phyloP scores from a whole-genome alignment of 2,888 invertebrate genomes.

The Notodonta dromedarius region DNA sequence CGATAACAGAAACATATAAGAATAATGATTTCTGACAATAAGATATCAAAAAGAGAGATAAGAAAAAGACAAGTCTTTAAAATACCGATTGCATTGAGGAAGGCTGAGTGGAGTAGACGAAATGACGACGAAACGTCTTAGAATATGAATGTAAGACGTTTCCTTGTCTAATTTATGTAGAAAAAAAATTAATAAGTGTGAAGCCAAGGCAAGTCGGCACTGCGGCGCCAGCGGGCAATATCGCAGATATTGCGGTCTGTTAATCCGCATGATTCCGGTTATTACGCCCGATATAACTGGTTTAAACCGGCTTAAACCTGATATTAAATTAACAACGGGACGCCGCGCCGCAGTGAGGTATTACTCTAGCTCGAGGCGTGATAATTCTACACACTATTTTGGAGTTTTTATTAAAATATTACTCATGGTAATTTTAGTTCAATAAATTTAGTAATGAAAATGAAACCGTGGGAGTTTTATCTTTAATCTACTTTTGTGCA shows the following conservation, averaged over 20 bases:
- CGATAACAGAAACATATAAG: too few species aligned
- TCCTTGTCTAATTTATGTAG: neutral
- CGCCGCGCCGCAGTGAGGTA: conserved; percentile 11
- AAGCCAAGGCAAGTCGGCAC: neutral
- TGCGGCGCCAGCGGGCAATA: conserved; percentile 9
- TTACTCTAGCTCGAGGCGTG: neutral
- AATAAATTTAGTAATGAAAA: too few species aligned
- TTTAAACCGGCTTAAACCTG: conserved; percentile 25
- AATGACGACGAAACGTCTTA: too few species aligned
- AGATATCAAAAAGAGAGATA: too few species aligned
- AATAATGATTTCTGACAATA: too few species aligned
- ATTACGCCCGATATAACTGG: conserved; percentile 40
- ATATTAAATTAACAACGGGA: conserved; percentile 34
- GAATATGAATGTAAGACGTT: too few species aligned
- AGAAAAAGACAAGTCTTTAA: neutral
- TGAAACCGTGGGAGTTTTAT: too few species aligned
- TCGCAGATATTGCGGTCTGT: conserved; percentile 27
- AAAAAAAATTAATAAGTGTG: conserved; percentile 1
- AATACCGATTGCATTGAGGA: too few species aligned
- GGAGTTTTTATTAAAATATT: neutral
- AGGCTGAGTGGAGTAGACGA: too few species aligned
- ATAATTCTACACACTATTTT: neutral
- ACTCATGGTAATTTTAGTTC: too few species aligned
- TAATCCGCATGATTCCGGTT: conserved; percentile 45
- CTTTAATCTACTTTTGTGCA: too few species aligned